Evolutionary conservation across 2,797 vertebrate genomes (phyloP).

Genomic region (Diceros bicornis): DNA sequence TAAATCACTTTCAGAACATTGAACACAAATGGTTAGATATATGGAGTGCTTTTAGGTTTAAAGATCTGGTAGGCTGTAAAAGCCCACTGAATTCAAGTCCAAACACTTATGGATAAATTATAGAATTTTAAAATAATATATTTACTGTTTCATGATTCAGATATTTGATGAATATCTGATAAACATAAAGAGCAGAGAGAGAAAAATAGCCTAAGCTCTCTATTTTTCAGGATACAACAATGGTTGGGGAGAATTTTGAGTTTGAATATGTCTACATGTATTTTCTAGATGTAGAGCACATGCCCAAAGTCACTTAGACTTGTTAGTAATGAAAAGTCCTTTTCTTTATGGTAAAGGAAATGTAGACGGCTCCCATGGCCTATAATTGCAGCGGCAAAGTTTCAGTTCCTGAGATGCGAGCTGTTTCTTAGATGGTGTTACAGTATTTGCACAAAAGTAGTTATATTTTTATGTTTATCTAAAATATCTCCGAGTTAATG

Average conservation of each 20-base stretch:
- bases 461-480: background rate
- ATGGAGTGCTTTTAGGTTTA: background rate
- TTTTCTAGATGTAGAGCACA: conserved; percentile 6
- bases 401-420: conserved; percentile 69
- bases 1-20: conserved; percentile 13
- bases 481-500: background rate
- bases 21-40: background rate
- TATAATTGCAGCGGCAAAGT: conserved; percentile 62
- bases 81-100: conserved; percentile 45
- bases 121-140: conserved; percentile 59
- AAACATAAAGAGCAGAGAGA: background rate
- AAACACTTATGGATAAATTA: conserved; percentile 10
- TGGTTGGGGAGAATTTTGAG: background rate
- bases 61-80: conserved; percentile 18
- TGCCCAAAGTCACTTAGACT: conserved; percentile 9
- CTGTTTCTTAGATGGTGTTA: conserved; percentile 71
- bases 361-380: background rate
- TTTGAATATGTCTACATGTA: background rate
- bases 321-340: conserved; percentile 35
- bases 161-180: background rate
- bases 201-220: background rate
- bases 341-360: background rate
- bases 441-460: conserved; percentile 47
- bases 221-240: background rate
- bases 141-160: background rate